A percentile compares a stretch with the other conserved stretches of the same genome.
phyloP scores from a whole-genome alignment of 2,113 vertebrate genomes.

The Potamarius usumacintae region DNA sequence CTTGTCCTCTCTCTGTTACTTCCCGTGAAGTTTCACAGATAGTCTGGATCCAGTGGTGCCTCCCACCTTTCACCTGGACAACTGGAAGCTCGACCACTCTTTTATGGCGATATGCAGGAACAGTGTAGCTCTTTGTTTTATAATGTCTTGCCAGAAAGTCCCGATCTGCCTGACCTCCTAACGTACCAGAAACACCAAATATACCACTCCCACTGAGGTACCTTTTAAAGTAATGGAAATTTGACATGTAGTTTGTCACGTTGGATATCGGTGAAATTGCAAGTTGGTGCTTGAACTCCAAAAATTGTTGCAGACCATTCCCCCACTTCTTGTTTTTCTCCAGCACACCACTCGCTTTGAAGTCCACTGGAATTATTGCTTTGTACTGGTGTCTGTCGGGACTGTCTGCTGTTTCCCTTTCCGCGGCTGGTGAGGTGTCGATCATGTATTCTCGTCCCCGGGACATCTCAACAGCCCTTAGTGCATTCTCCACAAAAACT shows the following conservation, averaged over 20 bases:
- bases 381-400: constrained; percentile 12
- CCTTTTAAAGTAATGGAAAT: constrained; percentile 52
- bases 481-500: constrained; percentile 48
- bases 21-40: constrained; percentile 40
- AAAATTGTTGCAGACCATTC: constrained; percentile 56
- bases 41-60: constrained; percentile 29
- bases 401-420: not conserved
- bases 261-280: constrained; percentile 46
- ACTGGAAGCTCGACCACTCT: constrained; percentile 45
- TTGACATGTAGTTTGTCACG: constrained; percentile 59
- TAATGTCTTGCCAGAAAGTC: constrained; percentile 50
- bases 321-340: constrained; percentile 57
- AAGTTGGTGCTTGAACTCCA: constrained; percentile 56
- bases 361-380: constrained; percentile 54
- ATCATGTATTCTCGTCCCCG: constrained; percentile 48
- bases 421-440: not conserved
- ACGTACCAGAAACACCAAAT: constrained; percentile 57
- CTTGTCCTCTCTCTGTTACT: constrained; percentile 37
- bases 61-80: constrained; percentile 40
- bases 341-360: constrained; percentile 52
- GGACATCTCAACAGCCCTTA: constrained; percentile 41
- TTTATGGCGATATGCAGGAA: constrained; percentile 47
- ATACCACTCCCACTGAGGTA: constrained; percentile 46
- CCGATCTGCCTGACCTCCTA: constrained; percentile 47
- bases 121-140: constrained; percentile 35